These are phyloP conservation scores for Paedocypris sp. DNA, from an alignment of 2,113 vertebrate species.

Conservation along the genomic window DNA sequence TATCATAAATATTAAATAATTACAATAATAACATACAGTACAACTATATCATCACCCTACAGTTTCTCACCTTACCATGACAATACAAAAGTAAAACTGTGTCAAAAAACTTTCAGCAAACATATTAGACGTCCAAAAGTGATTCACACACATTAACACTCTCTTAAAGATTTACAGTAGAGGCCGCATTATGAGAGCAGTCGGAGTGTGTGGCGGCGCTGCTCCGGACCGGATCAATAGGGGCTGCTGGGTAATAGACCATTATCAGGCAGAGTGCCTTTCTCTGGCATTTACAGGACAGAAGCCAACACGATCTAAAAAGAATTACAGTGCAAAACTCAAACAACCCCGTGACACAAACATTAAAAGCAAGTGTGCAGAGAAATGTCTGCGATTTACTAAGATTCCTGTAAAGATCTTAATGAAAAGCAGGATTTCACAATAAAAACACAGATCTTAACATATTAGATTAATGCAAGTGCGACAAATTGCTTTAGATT, in stretches of 20 bases:
- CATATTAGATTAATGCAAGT: too few species aligned
- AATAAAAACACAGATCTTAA: too few species aligned
- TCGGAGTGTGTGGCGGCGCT: background rate
- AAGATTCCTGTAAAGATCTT: too few species aligned
- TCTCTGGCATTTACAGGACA: conserved; percentile 3
- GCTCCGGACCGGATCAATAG: conserved; percentile 9
- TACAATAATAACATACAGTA: too few species aligned
- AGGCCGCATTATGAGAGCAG: background rate
- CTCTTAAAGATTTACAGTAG: conserved; percentile 6
- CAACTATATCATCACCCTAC: too few species aligned
- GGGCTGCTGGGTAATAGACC: conserved; percentile 1
- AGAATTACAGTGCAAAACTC: background rate
- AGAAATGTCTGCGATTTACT: background rate
- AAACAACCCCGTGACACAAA: background rate
- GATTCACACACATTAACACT: too few species aligned
- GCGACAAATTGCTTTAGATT: too few species aligned
- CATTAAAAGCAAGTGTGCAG: background rate
- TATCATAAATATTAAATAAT: too few species aligned
- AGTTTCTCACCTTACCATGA: too few species aligned
- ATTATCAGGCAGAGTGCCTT: conserved; percentile 4
- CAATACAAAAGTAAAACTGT: too few species aligned
- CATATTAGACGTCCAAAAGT: too few species aligned
- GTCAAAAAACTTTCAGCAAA: background rate
- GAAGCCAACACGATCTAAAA: background rate
- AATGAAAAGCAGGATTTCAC: too few species aligned